Conservation (phyloP, 2,113 vertebrate species). For the Coracopsis vasa region DNA sequence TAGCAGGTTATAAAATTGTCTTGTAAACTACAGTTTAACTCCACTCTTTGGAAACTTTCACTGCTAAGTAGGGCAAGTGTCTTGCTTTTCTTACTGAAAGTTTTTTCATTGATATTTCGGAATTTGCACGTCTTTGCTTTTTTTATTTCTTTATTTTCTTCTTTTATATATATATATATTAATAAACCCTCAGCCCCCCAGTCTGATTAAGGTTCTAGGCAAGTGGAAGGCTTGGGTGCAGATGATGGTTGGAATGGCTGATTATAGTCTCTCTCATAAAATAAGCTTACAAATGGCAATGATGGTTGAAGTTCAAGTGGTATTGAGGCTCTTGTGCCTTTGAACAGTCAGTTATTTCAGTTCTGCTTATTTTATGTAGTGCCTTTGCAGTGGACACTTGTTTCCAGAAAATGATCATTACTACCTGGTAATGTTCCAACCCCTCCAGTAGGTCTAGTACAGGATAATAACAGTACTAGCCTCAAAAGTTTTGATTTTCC, state of each 20-base stretch:
- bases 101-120: neutral
- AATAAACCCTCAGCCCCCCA: no score
- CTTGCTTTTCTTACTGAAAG: neutral
- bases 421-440: neutral
- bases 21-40: neutral
- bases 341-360: neutral
- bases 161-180: fast-evolving
- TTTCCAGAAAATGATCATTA: neutral
- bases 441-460: neutral
- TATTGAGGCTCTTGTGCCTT: neutral
- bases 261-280: neutral
- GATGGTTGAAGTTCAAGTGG: neutral
- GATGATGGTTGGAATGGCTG: neutral
- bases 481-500: neutral
- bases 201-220: neutral
- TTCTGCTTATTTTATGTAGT: neutral
- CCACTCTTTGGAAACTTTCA: neutral
- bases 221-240: neutral
- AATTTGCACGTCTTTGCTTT: neutral
- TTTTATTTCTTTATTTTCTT: neutral
- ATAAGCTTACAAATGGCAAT: neutral
- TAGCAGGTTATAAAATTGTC: neutral
- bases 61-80: neutral
- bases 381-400: neutral
- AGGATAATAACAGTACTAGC: neutral